These are phyloP conservation scores for Pollenia labialis DNA, from an alignment of 2,888 invertebrate species.

Conservation along the genomic window DNA sequence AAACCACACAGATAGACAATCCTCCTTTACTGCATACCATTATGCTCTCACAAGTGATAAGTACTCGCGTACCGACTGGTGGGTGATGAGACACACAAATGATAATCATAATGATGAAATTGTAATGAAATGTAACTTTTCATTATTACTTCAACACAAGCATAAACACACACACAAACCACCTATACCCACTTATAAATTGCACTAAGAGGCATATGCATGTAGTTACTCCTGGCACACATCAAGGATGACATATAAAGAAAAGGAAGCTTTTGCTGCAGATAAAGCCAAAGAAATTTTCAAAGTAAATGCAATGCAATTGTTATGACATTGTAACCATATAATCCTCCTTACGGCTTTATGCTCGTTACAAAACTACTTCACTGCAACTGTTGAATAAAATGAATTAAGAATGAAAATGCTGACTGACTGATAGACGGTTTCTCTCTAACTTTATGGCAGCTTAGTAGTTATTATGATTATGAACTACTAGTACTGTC, in stretches of 20 bases:
- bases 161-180: neutral
- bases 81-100: constrained; percentile 23
- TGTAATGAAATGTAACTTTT: constrained; percentile 43
- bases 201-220: neutral
- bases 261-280: constrained; percentile 6
- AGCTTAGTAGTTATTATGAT: constrained; percentile 41
- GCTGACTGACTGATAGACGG: constrained; percentile 17
- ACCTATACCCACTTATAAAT: neutral
- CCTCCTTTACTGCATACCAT: neutral
- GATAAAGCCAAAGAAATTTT: constrained; percentile 12
- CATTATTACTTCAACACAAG: constrained; percentile 8
- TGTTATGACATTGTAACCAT: constrained; percentile 59
- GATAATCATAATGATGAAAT: constrained; percentile 45
- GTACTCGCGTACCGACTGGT: neutral
- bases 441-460: constrained; percentile 23
- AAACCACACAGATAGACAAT: neutral
- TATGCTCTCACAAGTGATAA: constrained; percentile 8
- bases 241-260: neutral
- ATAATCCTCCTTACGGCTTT: constrained; percentile 42
- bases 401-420: constrained; percentile 1
- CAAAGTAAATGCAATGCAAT: constrained; percentile 56
- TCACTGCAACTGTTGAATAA: neutral
- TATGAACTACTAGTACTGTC: constrained; percentile 24
- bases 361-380: constrained; percentile 10
- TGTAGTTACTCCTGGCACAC: neutral